These are phyloP conservation scores for Podarcis muralis DNA, from an alignment of 2,113 vertebrate genomes.

Conservation along the genomic window DNA sequence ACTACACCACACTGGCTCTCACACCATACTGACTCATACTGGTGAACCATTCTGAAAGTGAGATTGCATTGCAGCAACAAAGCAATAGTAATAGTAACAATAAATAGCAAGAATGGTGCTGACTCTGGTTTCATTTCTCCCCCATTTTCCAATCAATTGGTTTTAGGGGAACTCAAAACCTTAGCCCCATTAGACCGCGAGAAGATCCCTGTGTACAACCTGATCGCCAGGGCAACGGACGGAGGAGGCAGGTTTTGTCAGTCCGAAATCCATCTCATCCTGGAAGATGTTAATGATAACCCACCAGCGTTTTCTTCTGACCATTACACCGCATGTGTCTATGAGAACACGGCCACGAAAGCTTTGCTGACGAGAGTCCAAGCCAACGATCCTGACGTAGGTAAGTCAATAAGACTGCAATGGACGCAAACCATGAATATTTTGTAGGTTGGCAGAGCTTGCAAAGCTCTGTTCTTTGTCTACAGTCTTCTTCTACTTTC, in stretches of 20 bases:
- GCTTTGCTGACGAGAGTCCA: conserved; percentile 92
- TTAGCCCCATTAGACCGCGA: conserved; percentile 87
- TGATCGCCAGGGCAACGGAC: conserved; percentile 88
- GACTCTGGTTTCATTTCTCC: not conserved
- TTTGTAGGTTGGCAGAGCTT: not conserved
- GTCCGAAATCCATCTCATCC: conserved; percentile 79
- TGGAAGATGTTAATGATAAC: conserved; percentile 96
- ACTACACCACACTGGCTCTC: no score
- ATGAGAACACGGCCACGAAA: conserved; percentile 92
- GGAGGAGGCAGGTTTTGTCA: conserved; percentile 91
- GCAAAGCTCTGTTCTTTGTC: not conserved
- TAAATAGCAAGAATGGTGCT: not conserved
- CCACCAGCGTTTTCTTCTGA: conserved; percentile 86
- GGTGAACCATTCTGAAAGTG: not conserved
- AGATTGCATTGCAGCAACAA: not conserved
- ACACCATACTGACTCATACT: no score
- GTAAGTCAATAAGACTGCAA: conserved; percentile 67
- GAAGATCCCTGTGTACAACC: conserved; percentile 81
- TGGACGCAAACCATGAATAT: not conserved
- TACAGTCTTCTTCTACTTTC: not conserved
- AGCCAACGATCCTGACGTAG: conserved; percentile 92
- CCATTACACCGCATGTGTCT: conserved; percentile 87
- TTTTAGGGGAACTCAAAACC: conserved; percentile 90
- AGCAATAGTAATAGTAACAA: not conserved
- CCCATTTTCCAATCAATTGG: conserved; percentile 35